Conservation (phyloP, 2,113 vertebrate species). For the Psittacula cyanocephala region DNA sequence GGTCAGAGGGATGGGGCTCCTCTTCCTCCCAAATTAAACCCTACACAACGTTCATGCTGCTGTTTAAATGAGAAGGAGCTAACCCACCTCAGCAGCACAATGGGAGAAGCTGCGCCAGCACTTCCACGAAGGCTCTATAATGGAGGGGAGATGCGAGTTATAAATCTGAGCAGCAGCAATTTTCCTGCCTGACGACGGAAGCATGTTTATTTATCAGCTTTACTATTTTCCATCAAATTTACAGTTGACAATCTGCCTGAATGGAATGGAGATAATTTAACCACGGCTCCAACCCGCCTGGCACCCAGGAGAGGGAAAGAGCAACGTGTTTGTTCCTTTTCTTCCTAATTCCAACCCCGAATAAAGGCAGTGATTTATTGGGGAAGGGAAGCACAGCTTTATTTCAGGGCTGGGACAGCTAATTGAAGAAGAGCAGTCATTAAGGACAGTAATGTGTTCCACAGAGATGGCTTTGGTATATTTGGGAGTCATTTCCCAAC, state of each 20-base stretch:
- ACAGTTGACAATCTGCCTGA: conserved; percentile 17
- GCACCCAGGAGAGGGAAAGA: background rate
- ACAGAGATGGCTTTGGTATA: background rate
- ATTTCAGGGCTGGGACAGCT: background rate
- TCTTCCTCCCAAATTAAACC: background rate
- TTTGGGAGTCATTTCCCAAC: background rate
- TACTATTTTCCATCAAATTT: conserved; percentile 46
- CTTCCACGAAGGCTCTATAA: background rate
- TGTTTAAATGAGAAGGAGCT: background rate
- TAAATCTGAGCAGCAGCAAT: conserved; percentile 35
- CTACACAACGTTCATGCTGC: background rate
- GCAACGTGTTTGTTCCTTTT: background rate
- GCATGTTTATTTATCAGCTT: conserved; percentile 43
- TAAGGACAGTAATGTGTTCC: background rate
- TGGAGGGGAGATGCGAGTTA: background rate
- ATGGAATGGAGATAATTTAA: background rate
- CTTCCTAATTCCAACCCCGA: background rate
- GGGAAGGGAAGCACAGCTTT: background rate
- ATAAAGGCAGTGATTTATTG: background rate
- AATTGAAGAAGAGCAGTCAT: background rate
- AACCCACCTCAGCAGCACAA: background rate
- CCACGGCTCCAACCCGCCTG: background rate
- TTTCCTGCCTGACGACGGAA: background rate
- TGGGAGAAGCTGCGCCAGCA: background rate
- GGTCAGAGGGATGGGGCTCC: background rate